Percentiles rank a stretch among this genome's conserved stretches.
Evolutionary conservation across 2,888 invertebrate species (phyloP).

Genomic region (Caenorhabditis parvicauda): DNA sequence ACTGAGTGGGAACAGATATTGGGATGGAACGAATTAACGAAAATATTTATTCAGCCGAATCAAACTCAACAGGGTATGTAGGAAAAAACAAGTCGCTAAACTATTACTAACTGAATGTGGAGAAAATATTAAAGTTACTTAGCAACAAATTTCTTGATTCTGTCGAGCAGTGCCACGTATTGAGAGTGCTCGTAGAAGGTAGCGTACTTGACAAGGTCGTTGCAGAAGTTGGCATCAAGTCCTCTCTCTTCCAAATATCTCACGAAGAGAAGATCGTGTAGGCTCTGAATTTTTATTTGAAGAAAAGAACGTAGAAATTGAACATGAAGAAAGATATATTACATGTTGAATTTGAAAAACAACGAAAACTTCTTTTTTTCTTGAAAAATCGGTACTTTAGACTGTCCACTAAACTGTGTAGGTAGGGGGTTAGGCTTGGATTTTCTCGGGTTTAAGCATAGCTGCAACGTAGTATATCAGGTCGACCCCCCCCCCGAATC

Average conservation of each 20-base stretch:
- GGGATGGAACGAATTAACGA: background rate
- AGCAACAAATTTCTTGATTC: conserved; percentile 79
- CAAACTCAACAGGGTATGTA: conserved; percentile 13
- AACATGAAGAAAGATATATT: background rate
- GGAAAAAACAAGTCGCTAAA: background rate
- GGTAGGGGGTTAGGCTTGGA: too few relatives aligned
- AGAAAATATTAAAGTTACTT: conserved; percentile 20
- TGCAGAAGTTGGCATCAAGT: conserved; percentile 85
- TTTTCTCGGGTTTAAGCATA: too few relatives aligned
- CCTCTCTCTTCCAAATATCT: conserved; percentile 94
- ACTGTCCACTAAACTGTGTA: too few relatives aligned
- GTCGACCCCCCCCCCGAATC: too few relatives aligned
- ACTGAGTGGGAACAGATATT: background rate
- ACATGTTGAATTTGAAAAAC: background rate
- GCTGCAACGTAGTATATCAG: too few relatives aligned
- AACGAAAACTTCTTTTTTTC: background rate
- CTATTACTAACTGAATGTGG: background rate
- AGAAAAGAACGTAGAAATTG: background rate
- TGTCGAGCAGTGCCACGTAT: conserved; percentile 84
- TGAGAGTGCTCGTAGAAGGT: conserved; percentile 88
- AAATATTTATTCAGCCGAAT: background rate
- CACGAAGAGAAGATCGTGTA: conserved; percentile 71
- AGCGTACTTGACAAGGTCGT: conserved; percentile 81
- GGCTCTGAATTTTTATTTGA: conserved; percentile 29
- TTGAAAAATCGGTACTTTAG: background rate